Percentiles rank a stretch among this genome's conserved stretches.
These are phyloP conservation scores for Rhamphomyia laevipes DNA, from an alignment of 2,888 invertebrate species.

Conservation along the genomic window DNA sequence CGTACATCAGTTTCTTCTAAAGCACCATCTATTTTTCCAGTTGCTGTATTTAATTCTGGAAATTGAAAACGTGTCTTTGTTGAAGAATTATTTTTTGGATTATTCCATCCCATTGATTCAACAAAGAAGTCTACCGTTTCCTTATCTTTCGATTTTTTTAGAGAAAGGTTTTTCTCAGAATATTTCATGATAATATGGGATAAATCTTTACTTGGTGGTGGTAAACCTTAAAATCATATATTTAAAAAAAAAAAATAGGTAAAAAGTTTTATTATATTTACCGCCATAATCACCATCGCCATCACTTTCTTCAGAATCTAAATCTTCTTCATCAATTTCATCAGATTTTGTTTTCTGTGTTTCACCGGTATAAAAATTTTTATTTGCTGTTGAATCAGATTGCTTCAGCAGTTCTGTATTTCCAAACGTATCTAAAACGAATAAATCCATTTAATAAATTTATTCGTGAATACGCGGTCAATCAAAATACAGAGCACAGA, in stretches of 20 bases:
- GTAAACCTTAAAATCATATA: slow-evolving; percentile 19
- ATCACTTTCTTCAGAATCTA: slow-evolving; percentile 11
- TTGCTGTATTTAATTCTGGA: slow-evolving; percentile 17
- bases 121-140: slow-evolving; percentile 18
- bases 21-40: slow-evolving; percentile 17
- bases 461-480: too few species aligned
- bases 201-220: slow-evolving; percentile 10
- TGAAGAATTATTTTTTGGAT: slow-evolving; percentile 10
- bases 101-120: slow-evolving; percentile 19
- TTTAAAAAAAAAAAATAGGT: background rate
- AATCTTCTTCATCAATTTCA: slow-evolving; percentile 8
- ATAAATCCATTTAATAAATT: slow-evolving; percentile 25
- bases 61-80: slow-evolving; percentile 16
- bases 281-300: slow-evolving; percentile 21
- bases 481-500: too few species aligned
- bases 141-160: slow-evolving; percentile 16
- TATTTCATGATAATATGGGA: background rate
- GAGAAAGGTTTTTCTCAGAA: slow-evolving; percentile 6
- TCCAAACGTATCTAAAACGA: slow-evolving; percentile 28
- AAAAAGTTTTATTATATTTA: background rate
- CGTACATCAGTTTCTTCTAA: slow-evolving; percentile 18
- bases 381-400: background rate
- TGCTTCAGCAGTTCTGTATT: slow-evolving; percentile 21
- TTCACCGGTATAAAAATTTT: background rate
- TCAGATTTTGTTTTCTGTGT: slow-evolving; percentile 2